phyloP scores from a whole-genome alignment of 2,888 invertebrate species.

The Xanthia togata region DNA sequence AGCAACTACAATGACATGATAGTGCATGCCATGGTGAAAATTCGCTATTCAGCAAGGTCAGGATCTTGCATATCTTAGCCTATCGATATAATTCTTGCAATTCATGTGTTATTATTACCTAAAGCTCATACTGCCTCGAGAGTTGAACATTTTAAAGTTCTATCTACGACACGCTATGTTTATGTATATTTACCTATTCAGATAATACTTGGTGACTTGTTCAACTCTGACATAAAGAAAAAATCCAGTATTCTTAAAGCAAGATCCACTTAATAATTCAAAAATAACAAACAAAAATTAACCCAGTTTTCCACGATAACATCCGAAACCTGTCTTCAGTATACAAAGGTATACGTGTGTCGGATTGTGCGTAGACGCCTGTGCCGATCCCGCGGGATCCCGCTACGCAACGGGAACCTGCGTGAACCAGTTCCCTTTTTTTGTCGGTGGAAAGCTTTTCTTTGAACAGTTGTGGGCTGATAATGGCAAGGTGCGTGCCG shows the following conservation, averaged over 20 bases:
- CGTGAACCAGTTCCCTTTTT: conserved; percentile 73
- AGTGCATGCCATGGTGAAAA: neutral
- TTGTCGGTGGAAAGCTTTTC: conserved; percentile 60
- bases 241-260: neutral
- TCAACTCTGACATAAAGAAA: neutral
- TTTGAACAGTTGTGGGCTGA: conserved; percentile 60
- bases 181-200: neutral
- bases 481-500: conserved; percentile 53
- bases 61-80: neutral
- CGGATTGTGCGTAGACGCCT: conserved; percentile 61
- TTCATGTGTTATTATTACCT: neutral
- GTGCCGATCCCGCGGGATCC: conserved; percentile 61
- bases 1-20: neutral
- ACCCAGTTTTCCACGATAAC: conserved; percentile 47
- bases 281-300: conserved; percentile 41
- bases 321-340: conserved; percentile 59
- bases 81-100: neutral
- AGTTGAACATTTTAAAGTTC: neutral
- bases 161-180: neutral
- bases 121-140: neutral
- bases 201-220: neutral
- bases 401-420: conserved; percentile 82
- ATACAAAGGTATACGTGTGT: conserved; percentile 41
- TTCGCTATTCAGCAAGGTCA: neutral
- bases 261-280: neutral